Conservation (phyloP, 2,113 vertebrate genomes). For the Trematocara nigrifrons region DNA sequence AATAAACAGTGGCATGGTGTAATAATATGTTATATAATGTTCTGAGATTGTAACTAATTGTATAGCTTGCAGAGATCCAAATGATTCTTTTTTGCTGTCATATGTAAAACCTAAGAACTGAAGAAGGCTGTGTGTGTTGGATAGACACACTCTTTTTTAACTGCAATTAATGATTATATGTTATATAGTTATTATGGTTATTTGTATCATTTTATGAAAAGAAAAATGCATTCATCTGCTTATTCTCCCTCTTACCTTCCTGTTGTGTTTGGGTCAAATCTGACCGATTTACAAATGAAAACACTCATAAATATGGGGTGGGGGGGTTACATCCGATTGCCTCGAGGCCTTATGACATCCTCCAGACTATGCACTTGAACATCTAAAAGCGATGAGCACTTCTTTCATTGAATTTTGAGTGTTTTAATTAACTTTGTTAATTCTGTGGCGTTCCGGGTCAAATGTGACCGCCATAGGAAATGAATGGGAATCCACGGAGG, state of each 20-base stretch:
- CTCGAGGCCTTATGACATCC: background rate
- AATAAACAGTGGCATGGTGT: background rate
- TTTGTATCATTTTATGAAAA: background rate
- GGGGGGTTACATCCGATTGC: background rate
- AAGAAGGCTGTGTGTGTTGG: background rate
- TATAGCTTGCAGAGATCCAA: background rate
- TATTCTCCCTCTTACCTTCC: background rate
- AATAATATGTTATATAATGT: background rate
- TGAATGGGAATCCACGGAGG: background rate
- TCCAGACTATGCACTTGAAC: background rate
- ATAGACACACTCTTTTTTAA: background rate
- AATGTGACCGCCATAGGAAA: background rate
- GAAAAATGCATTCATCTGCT: background rate
- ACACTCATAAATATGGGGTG: background rate
- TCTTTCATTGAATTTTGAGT: background rate
- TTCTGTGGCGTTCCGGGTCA: background rate
- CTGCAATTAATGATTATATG: background rate
- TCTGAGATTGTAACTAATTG: background rate
- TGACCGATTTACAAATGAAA: background rate
- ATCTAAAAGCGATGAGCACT: background rate
- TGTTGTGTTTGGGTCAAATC: background rate
- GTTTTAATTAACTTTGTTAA: background rate
- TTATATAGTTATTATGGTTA: background rate
- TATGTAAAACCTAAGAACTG: background rate
- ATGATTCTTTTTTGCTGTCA: background rate